A percentile compares a stretch with the other conserved stretches of the same genome.
These are phyloP conservation scores for Rhegmatorhina hoffmannsi DNA, from an alignment of 2,113 vertebrate species.

Conservation along the genomic window DNA sequence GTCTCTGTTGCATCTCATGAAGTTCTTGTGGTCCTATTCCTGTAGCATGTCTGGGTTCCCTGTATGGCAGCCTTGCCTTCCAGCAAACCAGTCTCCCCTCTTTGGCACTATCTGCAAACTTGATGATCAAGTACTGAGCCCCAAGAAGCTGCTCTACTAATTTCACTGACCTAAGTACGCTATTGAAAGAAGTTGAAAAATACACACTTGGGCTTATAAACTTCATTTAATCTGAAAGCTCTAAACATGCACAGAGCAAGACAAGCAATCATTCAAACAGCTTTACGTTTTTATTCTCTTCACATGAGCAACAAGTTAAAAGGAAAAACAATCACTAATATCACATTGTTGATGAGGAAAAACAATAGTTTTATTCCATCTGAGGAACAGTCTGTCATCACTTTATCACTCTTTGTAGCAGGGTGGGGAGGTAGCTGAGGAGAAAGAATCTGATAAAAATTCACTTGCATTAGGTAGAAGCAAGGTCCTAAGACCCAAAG, in stretches of 20 bases:
- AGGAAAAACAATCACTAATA: neutral
- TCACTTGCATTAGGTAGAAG: neutral
- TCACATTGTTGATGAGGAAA: neutral
- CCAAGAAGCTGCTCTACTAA: neutral
- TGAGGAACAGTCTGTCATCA: neutral
- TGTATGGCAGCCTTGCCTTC: neutral
- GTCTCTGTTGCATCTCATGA: neutral
- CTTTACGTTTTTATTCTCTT: neutral
- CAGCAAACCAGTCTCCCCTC: neutral
- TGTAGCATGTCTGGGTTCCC: neutral
- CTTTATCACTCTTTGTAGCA: neutral
- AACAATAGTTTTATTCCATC: neutral
- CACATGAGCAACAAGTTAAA: neutral
- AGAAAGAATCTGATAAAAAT: neutral
- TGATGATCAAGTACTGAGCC: neutral
- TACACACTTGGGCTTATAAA: neutral
- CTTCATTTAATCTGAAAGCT: neutral
- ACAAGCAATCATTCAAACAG: neutral
- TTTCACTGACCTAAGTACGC: neutral
- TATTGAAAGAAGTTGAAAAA: neutral
- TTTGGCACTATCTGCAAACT: neutral
- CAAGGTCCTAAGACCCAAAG: neutral
- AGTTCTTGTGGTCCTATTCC: neutral
- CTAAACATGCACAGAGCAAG: neutral
- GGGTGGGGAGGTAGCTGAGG: no score